Conservation (phyloP, 2,888 invertebrate genomes). For the Ophioninae sp. region DNA sequence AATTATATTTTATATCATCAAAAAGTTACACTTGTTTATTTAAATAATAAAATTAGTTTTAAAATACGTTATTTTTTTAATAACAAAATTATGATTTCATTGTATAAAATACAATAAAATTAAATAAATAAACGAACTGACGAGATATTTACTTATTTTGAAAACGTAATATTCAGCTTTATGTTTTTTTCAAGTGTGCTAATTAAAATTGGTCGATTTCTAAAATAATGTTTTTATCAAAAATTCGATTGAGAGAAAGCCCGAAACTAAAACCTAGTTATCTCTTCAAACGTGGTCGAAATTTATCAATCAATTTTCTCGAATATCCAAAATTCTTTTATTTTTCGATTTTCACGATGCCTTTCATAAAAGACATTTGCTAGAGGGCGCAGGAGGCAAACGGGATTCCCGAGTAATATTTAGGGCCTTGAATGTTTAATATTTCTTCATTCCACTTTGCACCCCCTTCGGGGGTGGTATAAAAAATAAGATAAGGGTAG, state of each 20-base stretch:
- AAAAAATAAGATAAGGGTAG: not conserved
- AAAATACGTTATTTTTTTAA: too few relatives aligned
- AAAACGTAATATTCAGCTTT: too few relatives aligned
- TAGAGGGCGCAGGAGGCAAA: not conserved
- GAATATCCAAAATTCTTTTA: constrained; percentile 11
- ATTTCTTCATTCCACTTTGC: constrained; percentile 6
- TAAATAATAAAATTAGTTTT: too few relatives aligned
- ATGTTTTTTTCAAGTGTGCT: too few relatives aligned
- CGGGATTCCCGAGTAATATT: constrained; percentile 4
- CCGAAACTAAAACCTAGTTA: not conserved
- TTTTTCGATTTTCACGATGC: not conserved
- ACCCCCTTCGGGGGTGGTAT: not conserved
- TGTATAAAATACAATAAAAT: too few relatives aligned
- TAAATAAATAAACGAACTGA: too few relatives aligned
- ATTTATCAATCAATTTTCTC: constrained; percentile 4
- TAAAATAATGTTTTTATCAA: not conserved
- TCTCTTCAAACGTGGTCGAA: too few relatives aligned
- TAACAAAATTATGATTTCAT: too few relatives aligned
- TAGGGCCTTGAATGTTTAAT: constrained; percentile 7
- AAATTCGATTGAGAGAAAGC: not conserved
- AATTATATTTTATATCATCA: too few relatives aligned
- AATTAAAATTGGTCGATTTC: not conserved
- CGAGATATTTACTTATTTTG: too few relatives aligned
- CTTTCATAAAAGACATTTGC: constrained; percentile 1
- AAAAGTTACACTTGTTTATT: too few relatives aligned